A percentile compares a stretch with the other conserved stretches of the same genome.
These are phyloP conservation scores for Drosophila nebulosa DNA, from an alignment of 1,140 invertebrate species.

Conservation along the genomic window DNA sequence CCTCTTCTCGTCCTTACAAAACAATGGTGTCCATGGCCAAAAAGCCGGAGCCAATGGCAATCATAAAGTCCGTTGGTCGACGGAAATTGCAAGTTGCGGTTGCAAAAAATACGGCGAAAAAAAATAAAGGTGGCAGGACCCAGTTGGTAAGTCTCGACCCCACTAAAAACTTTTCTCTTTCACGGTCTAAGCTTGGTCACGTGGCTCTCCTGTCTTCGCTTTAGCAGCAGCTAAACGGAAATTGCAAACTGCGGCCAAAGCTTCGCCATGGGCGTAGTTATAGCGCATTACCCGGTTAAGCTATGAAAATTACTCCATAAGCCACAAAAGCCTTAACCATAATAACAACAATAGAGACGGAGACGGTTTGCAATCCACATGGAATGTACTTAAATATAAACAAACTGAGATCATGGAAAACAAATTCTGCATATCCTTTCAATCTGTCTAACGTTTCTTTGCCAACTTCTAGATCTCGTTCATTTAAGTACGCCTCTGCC, in stretches of 20 bases:
- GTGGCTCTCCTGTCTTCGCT: slow-evolving; percentile 18
- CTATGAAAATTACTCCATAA: neutral
- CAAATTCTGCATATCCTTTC: too few relatives aligned
- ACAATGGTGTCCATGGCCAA: slow-evolving; percentile 34
- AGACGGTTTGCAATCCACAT: neutral
- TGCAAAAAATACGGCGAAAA: slow-evolving; percentile 17
- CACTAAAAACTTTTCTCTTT: slow-evolving; percentile 28
- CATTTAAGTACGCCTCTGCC: too few relatives aligned
- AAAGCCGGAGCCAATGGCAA: slow-evolving; percentile 47
- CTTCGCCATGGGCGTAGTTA: neutral
- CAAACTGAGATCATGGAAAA: too few relatives aligned
- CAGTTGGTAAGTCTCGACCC: slow-evolving; percentile 1
- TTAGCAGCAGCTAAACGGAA: slow-evolving; percentile 46
- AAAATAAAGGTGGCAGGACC: slow-evolving; percentile 39
- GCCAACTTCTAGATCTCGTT: too few relatives aligned
- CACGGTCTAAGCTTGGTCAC: slow-evolving; percentile 15
- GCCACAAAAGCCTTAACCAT: neutral
- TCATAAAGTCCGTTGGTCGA: slow-evolving; percentile 71
- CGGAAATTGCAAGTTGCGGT: slow-evolving; percentile 74
- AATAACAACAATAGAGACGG: neutral
- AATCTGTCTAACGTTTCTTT: too few relatives aligned
- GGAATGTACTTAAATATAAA: neutral
- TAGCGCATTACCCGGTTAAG: slow-evolving; percentile 29
- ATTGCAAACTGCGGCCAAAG: slow-evolving; percentile 57
- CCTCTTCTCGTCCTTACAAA: slow-evolving; percentile 18